Percentiles rank a stretch among this genome's conserved stretches.
Evolutionary conservation across 1,140 invertebrate genomes (phyloP).

Genomic region (Chionoecetes opilio): DNA sequence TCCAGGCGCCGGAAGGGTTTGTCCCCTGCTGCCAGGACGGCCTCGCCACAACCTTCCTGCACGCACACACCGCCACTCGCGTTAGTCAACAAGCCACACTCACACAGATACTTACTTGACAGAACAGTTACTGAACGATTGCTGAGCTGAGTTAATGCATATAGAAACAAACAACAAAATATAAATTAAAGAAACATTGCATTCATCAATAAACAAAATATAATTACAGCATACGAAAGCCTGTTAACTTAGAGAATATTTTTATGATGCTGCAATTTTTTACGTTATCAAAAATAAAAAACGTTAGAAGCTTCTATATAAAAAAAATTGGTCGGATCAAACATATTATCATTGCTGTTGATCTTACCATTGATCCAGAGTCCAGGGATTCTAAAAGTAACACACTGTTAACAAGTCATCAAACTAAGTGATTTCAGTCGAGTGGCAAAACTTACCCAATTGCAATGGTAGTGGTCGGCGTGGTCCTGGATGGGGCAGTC

Average conservation of each 20-base stretch:
- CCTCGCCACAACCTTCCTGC: constrained; percentile 93
- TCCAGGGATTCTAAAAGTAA: not conserved
- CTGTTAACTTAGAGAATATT: not conserved
- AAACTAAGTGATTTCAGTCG: not conserved
- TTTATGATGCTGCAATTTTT: not conserved
- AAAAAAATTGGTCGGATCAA: not conserved
- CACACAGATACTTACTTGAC: not conserved
- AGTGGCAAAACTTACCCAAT: constrained; percentile 84
- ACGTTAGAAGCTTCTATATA: not conserved
- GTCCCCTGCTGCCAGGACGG: constrained; percentile 90
- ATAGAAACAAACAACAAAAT: not conserved
- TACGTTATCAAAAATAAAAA: not conserved
- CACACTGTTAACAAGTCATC: not conserved
- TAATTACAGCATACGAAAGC: not conserved
- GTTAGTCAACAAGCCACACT: constrained; percentile 40
- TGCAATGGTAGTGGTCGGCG: constrained; percentile 92
- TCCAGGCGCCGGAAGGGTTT: constrained; percentile 94
- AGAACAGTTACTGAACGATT: not conserved
- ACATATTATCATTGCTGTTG: constrained; percentile 32
- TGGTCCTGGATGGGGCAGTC: constrained; percentile 86
- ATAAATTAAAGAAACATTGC: not conserved
- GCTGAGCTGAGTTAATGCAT: not conserved
- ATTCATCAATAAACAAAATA: not conserved
- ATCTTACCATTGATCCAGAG: not conserved
- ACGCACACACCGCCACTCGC: constrained; percentile 31